These are phyloP conservation scores for Pseudorasbora parva DNA, from an alignment of 2,113 vertebrate genomes.

Conservation along the genomic window DNA sequence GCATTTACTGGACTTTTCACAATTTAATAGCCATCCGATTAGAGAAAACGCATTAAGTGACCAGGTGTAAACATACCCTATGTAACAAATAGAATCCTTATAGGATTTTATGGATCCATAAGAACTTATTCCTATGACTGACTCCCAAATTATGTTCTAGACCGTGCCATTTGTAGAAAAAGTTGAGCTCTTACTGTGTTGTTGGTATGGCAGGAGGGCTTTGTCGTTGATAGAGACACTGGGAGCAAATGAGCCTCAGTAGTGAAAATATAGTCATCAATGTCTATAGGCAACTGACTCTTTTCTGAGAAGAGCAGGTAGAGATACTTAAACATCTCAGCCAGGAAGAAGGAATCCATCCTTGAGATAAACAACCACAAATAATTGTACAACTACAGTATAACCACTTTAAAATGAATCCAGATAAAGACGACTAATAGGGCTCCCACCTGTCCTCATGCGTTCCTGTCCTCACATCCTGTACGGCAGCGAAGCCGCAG, in stretches of 20 bases:
- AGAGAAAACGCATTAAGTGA: too few species aligned
- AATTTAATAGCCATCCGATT: too few species aligned
- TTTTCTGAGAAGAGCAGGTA: constrained; percentile 94
- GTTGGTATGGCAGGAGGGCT: constrained; percentile 76
- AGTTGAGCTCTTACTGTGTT: constrained; percentile 65
- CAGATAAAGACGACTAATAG: too few species aligned
- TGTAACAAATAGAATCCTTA: too few species aligned
- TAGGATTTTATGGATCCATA: too few species aligned
- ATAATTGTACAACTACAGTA: not conserved
- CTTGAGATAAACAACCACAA: constrained; percentile 66
- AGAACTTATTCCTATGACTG: too few species aligned
- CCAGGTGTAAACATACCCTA: too few species aligned
- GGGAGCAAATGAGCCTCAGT: constrained; percentile 96
- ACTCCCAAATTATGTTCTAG: not conserved
- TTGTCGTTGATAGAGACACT: constrained; percentile 91
- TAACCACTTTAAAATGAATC: too few species aligned
- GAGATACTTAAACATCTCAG: constrained; percentile 99
- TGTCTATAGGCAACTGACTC: constrained; percentile 91
- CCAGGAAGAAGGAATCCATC: constrained; percentile 99
- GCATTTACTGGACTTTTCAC: too few species aligned
- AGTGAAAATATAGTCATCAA: constrained; percentile 97
- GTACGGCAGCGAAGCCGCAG: constrained; percentile 97
- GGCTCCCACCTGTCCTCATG: constrained; percentile 92
- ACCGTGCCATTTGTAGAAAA: not conserved
- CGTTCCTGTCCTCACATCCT: constrained; percentile 95